Percentiles rank a stretch among this genome's conserved stretches.
Evolutionary conservation across 1,140 invertebrate species (phyloP).

Genomic region (Drosophila parvula): DNA sequence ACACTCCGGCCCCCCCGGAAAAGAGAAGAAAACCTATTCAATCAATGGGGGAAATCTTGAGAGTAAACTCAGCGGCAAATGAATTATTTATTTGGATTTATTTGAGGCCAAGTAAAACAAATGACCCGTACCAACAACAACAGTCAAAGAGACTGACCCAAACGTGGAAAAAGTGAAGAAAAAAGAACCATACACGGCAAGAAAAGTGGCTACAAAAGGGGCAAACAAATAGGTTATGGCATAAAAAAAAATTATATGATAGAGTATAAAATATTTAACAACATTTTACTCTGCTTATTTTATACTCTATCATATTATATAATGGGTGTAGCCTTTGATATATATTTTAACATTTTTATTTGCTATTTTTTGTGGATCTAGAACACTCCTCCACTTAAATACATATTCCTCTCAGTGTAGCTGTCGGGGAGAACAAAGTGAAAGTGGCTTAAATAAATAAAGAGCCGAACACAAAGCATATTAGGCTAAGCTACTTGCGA

Average conservation of each 20-base stretch:
- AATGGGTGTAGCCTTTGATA: no score
- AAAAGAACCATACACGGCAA: conserved; percentile 5
- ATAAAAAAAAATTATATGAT: not conserved
- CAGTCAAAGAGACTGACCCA: conserved; percentile 8
- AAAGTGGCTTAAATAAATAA: conserved; percentile 80
- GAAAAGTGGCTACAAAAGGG: not conserved
- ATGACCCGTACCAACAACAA: conserved; percentile 70
- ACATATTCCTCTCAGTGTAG: not conserved
- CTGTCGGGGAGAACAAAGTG: conserved; percentile 34
- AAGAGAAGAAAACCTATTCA: conserved; percentile 11
- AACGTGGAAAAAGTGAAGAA: conserved; percentile 21
- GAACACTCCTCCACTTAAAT: no score
- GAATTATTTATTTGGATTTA: conserved; percentile 83
- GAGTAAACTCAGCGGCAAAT: conserved; percentile 64
- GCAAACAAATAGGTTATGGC: not conserved
- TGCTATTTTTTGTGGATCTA: no score
- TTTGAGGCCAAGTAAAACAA: conserved; percentile 82
- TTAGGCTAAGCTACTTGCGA: conserved; percentile 83
- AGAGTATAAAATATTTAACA: not conserved
- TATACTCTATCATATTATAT: no score
- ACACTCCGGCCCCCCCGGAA: not conserved
- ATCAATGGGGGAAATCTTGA: conserved; percentile 50
- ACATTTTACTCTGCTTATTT: no score
- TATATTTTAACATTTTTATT: no score
- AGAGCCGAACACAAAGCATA: conserved; percentile 81